Percentiles rank a stretch among this genome's conserved stretches.
Conservation (phyloP, 2,113 vertebrate species). For the Globicephala melas region DNA sequence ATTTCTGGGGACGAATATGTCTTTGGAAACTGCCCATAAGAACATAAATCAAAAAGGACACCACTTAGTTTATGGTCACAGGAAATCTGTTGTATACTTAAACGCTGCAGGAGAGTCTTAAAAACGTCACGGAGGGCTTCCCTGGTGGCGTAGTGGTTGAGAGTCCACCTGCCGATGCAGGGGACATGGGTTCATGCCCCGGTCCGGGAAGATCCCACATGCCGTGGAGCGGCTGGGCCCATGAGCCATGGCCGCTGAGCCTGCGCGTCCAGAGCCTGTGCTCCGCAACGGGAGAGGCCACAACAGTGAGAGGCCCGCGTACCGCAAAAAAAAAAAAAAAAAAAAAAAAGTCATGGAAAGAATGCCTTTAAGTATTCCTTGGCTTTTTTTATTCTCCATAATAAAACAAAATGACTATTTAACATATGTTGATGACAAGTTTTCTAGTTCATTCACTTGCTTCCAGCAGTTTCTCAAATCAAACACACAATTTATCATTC, state of each 20-base stretch:
- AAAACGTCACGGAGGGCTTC: background rate
- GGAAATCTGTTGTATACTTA: conserved; percentile 46
- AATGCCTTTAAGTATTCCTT: conserved; percentile 41
- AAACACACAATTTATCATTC: conserved; percentile 53
- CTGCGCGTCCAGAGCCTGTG: no score
- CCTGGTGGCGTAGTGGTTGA: no score
- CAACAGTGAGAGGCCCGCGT: no score
- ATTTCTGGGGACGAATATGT: conserved; percentile 3
- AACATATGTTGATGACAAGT: conserved; percentile 39
- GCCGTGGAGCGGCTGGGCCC: no score
- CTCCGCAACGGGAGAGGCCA: no score
- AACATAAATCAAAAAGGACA: conserved; percentile 44
- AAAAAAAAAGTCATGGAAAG: background rate
- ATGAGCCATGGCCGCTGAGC: no score
- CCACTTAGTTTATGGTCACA: conserved; percentile 49
- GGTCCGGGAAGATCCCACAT: no score
- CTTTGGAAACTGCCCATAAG: conserved; percentile 40
- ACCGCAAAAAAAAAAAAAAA: no score
- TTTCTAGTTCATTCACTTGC: conserved; percentile 55
- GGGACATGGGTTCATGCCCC: no score
- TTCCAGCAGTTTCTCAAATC: conserved; percentile 51
- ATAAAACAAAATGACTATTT: conserved; percentile 60
- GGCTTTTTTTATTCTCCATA: conserved; percentile 33
- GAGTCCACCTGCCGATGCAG: no score
- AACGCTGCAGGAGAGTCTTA: background rate